phyloP scores from a whole-genome alignment of 2,888 invertebrate species.

The Eupithecia subfuscata region DNA sequence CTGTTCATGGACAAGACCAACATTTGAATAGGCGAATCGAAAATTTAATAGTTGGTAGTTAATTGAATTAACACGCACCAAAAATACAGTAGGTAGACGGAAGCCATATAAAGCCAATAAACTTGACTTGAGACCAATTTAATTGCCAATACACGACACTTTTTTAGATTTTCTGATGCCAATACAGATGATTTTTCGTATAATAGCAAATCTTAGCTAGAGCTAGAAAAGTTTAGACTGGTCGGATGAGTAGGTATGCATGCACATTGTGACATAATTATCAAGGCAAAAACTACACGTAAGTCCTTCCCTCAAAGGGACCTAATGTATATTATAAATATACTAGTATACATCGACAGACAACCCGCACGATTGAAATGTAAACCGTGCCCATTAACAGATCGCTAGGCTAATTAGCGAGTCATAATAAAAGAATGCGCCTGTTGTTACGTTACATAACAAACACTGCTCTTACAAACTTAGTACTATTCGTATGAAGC shows the following conservation, averaged over 20 bases:
- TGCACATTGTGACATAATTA: neutral
- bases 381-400: conserved; percentile 48
- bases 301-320: neutral
- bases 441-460: conserved; percentile 50
- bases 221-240: neutral
- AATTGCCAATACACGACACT: neutral
- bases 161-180: neutral
- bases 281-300: neutral
- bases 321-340: neutral
- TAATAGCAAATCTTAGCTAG: neutral
- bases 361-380: conserved; percentile 31
- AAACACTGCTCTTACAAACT: conserved; percentile 47
- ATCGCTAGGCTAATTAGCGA: conserved; percentile 55
- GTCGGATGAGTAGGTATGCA: neutral
- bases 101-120: neutral
- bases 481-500: neutral
- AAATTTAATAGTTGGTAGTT: neutral
- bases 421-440: conserved; percentile 60
- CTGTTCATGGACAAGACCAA: neutral
- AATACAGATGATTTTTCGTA: neutral
- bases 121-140: neutral
- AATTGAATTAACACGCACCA: conserved; percentile 8
- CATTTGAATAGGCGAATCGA: conserved; percentile 1
- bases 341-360: neutral
- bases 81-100: neutral